Conservation (phyloP, 1,140 invertebrate species). For the Apis cerana region DNA sequence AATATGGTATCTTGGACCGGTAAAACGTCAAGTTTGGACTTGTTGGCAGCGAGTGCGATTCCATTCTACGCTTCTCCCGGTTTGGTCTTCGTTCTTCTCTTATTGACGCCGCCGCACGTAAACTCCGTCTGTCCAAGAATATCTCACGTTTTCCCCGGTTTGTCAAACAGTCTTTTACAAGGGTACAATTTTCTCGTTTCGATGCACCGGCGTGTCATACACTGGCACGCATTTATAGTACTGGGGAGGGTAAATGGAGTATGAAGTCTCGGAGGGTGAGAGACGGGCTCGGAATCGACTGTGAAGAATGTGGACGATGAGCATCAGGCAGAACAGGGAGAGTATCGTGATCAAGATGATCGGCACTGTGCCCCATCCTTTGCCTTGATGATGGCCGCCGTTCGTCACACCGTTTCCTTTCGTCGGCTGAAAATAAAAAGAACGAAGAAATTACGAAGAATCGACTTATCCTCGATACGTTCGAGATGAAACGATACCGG, state of each 20-base stretch:
- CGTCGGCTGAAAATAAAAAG: slow-evolving; percentile 44
- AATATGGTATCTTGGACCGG: slow-evolving; percentile 44
- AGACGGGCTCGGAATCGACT: slow-evolving; percentile 73
- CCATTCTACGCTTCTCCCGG: not conserved
- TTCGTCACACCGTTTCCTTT: slow-evolving; percentile 50
- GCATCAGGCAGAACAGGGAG: slow-evolving; percentile 67
- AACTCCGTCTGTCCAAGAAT: not conserved
- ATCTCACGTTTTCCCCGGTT: slow-evolving; percentile 6
- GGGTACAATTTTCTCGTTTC: slow-evolving; percentile 74
- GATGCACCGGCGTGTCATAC: slow-evolving; percentile 74
- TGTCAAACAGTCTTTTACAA: slow-evolving; percentile 65
- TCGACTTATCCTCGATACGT: not conserved
- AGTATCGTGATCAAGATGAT: slow-evolving; percentile 74
- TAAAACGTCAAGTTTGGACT: slow-evolving; percentile 1
- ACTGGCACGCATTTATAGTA: slow-evolving; percentile 78
- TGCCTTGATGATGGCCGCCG: slow-evolving; percentile 37
- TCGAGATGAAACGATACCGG: not conserved
- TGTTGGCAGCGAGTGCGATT: too few species aligned
- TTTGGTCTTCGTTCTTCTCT: not conserved
- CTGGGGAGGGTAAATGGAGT: slow-evolving; percentile 73
- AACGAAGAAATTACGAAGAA: not conserved
- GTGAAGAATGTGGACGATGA: slow-evolving; percentile 74
- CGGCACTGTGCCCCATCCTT: slow-evolving; percentile 74
- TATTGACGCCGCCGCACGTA: not conserved
- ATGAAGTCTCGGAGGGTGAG: slow-evolving; percentile 68